Conservation (phyloP, 2,888 invertebrate genomes). For the Spatulosminthurus flaviceps region DNA sequence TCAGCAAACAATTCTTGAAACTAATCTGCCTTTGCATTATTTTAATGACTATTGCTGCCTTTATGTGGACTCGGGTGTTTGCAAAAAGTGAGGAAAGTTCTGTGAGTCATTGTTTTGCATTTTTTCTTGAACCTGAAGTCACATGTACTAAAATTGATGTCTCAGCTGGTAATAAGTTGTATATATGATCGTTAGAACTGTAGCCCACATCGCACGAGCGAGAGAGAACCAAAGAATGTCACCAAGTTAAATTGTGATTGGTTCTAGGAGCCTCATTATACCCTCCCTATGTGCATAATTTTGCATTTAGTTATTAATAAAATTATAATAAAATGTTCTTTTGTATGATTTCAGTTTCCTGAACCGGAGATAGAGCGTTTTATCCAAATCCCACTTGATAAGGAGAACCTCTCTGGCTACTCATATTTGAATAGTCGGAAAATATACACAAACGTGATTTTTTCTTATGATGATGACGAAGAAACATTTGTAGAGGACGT, state of each 20-base stretch:
- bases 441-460: conserved; percentile 32
- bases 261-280: no score
- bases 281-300: background rate
- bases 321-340: background rate
- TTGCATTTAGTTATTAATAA: background rate
- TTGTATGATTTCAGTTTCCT: background rate
- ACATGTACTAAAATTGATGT: background rate
- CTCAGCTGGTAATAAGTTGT: background rate
- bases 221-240: no score
- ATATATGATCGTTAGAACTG: no score
- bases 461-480: conserved; percentile 46
- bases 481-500: conserved; percentile 36
- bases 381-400: background rate
- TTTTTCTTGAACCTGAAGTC: background rate
- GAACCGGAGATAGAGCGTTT: background rate
- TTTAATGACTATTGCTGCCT: background rate
- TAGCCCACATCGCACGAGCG: no score
- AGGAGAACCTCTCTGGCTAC: conserved; percentile 36
- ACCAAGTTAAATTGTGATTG: no score
- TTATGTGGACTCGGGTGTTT: background rate
- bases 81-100: background rate
- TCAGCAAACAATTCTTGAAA: background rate
- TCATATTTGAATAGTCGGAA: conserved; percentile 6
- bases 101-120: background rate
- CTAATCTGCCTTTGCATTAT: background rate